phyloP scores from a whole-genome alignment of 2,888 invertebrate species.

The Brachycybe producta region DNA sequence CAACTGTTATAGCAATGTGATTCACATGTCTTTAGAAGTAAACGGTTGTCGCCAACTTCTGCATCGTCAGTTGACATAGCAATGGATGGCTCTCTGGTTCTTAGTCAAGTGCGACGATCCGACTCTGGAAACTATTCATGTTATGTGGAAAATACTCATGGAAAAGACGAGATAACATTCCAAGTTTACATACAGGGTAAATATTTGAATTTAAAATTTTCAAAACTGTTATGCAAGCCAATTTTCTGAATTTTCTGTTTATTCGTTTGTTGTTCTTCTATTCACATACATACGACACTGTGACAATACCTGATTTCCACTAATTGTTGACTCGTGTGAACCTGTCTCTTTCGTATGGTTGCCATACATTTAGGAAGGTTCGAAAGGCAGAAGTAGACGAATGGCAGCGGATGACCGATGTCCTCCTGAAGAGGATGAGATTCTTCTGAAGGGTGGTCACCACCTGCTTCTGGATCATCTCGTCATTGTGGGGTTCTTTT shows the following conservation, averaged over 20 bases:
- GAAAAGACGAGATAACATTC: slow-evolving; percentile 17
- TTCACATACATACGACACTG: too few species aligned
- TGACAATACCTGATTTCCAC: too few species aligned
- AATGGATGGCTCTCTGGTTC: slow-evolving; percentile 14
- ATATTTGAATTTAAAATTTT: neutral
- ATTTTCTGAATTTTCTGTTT: too few species aligned
- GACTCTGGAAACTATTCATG: slow-evolving; percentile 20
- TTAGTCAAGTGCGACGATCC: slow-evolving; percentile 11
- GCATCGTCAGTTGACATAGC: neutral
- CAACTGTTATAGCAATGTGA: neutral
- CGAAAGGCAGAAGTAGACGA: too few species aligned
- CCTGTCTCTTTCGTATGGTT: neutral
- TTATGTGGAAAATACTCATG: slow-evolving; percentile 17
- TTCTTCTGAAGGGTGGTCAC: too few species aligned
- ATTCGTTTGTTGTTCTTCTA: too few species aligned
- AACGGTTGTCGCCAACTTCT: slow-evolving; percentile 4
- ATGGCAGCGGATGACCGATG: too few species aligned
- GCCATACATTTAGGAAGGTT: neutral
- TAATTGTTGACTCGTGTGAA: too few species aligned
- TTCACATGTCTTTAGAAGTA: neutral
- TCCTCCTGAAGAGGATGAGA: too few species aligned
- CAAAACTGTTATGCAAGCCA: too few species aligned
- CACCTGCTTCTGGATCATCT: too few species aligned
- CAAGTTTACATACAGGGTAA: slow-evolving; percentile 16
- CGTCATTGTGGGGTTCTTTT: too few species aligned